Base-by-base conservation (phyloP, 2,888 invertebrate species). In the Diplazon laetatorius region DNA sequence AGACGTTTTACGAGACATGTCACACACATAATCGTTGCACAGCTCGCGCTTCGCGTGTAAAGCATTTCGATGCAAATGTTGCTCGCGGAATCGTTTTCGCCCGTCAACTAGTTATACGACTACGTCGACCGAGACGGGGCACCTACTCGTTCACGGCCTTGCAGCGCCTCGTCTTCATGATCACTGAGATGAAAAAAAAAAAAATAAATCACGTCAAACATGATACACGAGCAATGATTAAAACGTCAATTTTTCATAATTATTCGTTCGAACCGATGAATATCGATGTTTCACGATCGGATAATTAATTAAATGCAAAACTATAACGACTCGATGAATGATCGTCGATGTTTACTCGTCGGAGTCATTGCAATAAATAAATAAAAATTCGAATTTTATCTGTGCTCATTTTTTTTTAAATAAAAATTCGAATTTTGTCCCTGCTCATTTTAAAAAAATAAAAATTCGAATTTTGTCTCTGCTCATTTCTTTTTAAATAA, bases 11-110 rank as follows among this genome's bases (percentile, higher is more conserved):
- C 0, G 30, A 12, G 50, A 37, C 35, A 48, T 35, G 37, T 37
- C 48, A n/a, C 14, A 37, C 20, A 20, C 37, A 50, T n/a, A n/a
- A n/a, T 9, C 42, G 39, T 22, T n/a, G 59, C 39, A 48, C n/a
- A n/a, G n/a, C n/a, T 18, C 10, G 35, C 48, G 18, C 25, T 52
- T 48, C 14, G 65, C 65, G 48, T 20, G 37, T 65, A n/a, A n/a
- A 35, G 22, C 65, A 65, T 65, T 65, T 50, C 48, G 37, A 65
- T 65, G 35, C 22, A 22, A 65, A 65, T 65, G 48, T 48, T 37
- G 8, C 63, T 50, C 50, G n/a, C 50, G 37, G 48, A 50, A 50
- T 65, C 20, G 48, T 65, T n/a, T n/a, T 37, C 48, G 20, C 6
- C 18, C 6, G n/a, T n/a, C 10, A 10, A n/a, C n/a, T n/a, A 6